Base-by-base conservation (phyloP, 2,797 vertebrate genomes). In the Remorina albescens region DNA sequence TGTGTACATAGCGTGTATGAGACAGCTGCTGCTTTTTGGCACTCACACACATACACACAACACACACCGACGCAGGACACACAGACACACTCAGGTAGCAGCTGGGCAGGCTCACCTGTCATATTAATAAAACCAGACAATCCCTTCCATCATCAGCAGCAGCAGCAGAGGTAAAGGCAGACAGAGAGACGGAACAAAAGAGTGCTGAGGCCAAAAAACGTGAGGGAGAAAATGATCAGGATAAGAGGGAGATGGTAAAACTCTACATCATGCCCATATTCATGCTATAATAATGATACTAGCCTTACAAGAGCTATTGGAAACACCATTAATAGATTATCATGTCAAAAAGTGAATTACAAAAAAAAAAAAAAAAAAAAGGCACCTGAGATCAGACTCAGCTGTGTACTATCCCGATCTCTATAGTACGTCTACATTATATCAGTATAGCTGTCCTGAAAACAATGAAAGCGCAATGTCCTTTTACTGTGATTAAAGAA, bases 81-180 rank as follows among this genome's bases (percentile, higher is more conserved):
- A 69, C 67, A 61, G 64, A 60, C 84, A 86, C 78, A 76, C 84
- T 51, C 91, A 94, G 92, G 93, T 90, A 93, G 92, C 94, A 94
- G 94, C 94, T 95, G 94, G 88, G 78, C 79, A 67, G 86, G 86
- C 92, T 95, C 94, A 94, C 92, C 93, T 94, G 93, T 93, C 92
- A 91, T 90, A 91, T 92, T 90, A 91, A 91, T 90, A 91, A 92
- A 93, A 91, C 85, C 75, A 88, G 89, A 91, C 93, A 92, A 93
- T 93, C 93, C 92, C 83, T 80, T 94, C 93, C 81, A 86, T 94
- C 93, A 95, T 89, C 93, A 87, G 71, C 63, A 21, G 74, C 76
- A 53, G 84, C 67, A 62, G 84, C 80, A 80, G 79, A 80, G 68
- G 82, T 80, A 73, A 65, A 71, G 87, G 84, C 88, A 88, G 88